Base-by-base conservation (phyloP, 2,797 vertebrate species). In the Onychomys leucogaster region DNA sequence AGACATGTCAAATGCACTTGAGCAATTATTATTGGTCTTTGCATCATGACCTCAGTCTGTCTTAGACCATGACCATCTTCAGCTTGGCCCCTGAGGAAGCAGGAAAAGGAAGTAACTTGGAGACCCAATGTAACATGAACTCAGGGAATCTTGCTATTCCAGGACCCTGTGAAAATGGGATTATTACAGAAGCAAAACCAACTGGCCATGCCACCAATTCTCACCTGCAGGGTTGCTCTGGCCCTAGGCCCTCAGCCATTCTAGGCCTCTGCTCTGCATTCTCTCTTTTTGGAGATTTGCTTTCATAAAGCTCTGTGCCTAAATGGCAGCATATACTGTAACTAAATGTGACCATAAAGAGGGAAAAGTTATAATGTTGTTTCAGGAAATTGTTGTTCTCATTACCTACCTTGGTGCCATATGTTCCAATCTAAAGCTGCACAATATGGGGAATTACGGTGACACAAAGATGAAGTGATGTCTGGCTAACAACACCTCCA, bases 401-500 rank as follows among this genome's bases (percentile, higher is more conserved):
- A 97, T 94, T 97, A 98, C 98, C 98, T 97, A 93, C 92, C 92
- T 97, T 41, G 96, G 91, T 96, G 97, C 98, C 98, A 97, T 98
- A 98, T 98, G 98, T 96, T 98, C 96, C 97, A 97, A 98, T 98
- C 97, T 98, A 97, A 98, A 98, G 94, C 81, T 13, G 96, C 91
- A 97, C 96, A 23, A 91, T 29, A 94, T 85, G 97, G 96, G 98
- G 96, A 98, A 98, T 96, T 95, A 98, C 5, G 69, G 97, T 97
- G 98, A 98, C 98, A 99, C 96, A 83, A 97, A 98, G 98, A 98
- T 98, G 90, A 98, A 99, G 96, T 77, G 96, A 98, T 96, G 91
- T 95, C 98, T 97, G 97, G 96, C 96, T 98, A 98, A 98, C 92
- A 92, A 98, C 97, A 98, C 92, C 97, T 94, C 97, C 97, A 98